Percentiles rank a stretch among this genome's conserved stretches.
Evolutionary conservation across 2,113 vertebrate genomes (phyloP).

Genomic region (Corythornis cristatus): DNA sequence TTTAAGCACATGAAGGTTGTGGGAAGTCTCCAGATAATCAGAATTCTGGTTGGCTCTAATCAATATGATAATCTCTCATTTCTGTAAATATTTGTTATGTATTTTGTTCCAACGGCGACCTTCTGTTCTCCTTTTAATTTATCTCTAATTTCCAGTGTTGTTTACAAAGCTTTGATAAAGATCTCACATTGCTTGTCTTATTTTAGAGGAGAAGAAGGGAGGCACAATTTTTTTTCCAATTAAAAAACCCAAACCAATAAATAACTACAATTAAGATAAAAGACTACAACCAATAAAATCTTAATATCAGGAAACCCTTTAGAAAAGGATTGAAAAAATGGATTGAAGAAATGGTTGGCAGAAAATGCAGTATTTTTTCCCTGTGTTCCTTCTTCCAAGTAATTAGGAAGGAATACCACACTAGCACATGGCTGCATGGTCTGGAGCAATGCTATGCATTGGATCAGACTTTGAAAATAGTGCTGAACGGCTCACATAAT

Average conservation of each 20-base stretch:
- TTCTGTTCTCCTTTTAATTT: not conserved
- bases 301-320: not conserved
- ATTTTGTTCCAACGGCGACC: not conserved
- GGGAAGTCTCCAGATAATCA: not conserved
- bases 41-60: constrained; percentile 9
- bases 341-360: not conserved
- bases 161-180: not conserved
- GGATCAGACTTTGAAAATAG: not conserved
- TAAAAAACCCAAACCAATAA: too few species aligned
- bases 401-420: not conserved
- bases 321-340: not conserved
- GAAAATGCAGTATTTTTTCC: not conserved
- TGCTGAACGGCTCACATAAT: not conserved
- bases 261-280: too few species aligned
- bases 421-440: not conserved
- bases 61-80: not conserved
- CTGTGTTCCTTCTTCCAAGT: not conserved
- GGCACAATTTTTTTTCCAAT: not conserved
- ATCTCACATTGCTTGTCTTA: not conserved
- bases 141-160: not conserved
- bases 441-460: not conserved
- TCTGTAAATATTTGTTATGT: not conserved
- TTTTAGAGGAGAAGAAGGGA: not conserved
- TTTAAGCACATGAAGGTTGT: not conserved
- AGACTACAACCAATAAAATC: not conserved